Conservation (phyloP, 2,888 invertebrate genomes). For the Drosophila melanosoma region DNA sequence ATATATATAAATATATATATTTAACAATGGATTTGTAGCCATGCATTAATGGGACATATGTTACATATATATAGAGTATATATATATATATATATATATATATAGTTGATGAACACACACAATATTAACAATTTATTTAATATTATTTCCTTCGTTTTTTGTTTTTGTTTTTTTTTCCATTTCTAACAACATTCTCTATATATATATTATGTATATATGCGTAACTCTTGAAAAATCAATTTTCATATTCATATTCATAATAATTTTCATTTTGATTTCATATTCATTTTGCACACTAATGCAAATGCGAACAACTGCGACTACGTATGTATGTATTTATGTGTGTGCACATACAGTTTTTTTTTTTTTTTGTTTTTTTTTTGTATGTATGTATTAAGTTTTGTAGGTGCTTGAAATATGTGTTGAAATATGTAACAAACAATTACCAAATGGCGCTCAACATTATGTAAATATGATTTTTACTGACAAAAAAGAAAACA, state of each 20-base stretch:
- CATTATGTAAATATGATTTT: constrained; percentile 33
- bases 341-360: background rate
- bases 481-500: background rate
- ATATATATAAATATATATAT: background rate
- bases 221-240: constrained; percentile 41
- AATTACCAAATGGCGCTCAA: constrained; percentile 54
- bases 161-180: background rate
- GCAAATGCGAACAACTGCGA: constrained; percentile 31
- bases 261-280: background rate
- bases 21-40: constrained; percentile 3
- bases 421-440: constrained; percentile 44
- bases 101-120: constrained; percentile 25
- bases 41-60: constrained; percentile 1
- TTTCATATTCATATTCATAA: constrained; percentile 7
- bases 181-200: constrained; percentile 33
- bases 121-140: constrained; percentile 34
- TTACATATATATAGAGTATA: background rate
- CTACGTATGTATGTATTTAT: constrained; percentile 6
- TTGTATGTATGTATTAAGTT: constrained; percentile 17
- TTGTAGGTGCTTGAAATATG: constrained; percentile 10
- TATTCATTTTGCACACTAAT: constrained; percentile 11
- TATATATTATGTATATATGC: constrained; percentile 33
- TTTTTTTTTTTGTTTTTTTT: background rate
- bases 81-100: background rate
- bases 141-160: background rate